Base-by-base conservation (phyloP, 2,113 vertebrate species). In the Hucho hucho region DNA sequence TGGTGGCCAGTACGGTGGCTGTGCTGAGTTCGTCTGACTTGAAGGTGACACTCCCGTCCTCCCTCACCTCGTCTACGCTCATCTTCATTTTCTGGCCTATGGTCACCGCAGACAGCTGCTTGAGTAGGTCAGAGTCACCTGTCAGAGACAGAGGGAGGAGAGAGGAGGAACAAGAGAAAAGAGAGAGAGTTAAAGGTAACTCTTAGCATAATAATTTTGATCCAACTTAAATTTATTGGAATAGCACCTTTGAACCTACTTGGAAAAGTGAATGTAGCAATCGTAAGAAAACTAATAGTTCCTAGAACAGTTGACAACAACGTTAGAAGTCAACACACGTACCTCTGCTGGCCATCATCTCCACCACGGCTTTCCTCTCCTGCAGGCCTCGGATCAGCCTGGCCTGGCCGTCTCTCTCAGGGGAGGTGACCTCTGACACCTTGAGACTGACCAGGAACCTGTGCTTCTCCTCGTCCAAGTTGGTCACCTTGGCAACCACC, bases 401-500 rank as follows among this genome's bases (percentile, higher is more conserved):
- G 68, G 92, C 92, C 64, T 87, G 84, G 14, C 80, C 82, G 3
- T 86, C 76, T 6, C 92, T 81, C 0, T 91, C 92, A 1, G 83
- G 77, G 2, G 86, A 83, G 4, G 80, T 87, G 63, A 96, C 93
- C 68, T 98, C 95, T 0, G 97, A 97, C 20, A 94, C 86, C 78
- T 96, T 95, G 86, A 99, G 89, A 0, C 92, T 95, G 67, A 99
- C 87, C 74, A 98, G 89, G 80, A 97, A 95, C 14, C 97, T 93
- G 16, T 87, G 91, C 86, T 97, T 98, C 82, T 96, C 94, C 79
- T 94, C 92, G 18, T 98, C 96, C 79, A 89, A 78, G 24, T 94
- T 96, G 75, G 93, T 97, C 75, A 99, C 96, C 75, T 95, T 97
- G 0, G 96, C 97, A 1, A 95, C 69, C 66, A 99, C 97, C 0